Percentiles rank a stretch among this genome's conserved stretches.
Conservation (phyloP, 1,140 invertebrate genomes). For the Hetaerina americana region DNA sequence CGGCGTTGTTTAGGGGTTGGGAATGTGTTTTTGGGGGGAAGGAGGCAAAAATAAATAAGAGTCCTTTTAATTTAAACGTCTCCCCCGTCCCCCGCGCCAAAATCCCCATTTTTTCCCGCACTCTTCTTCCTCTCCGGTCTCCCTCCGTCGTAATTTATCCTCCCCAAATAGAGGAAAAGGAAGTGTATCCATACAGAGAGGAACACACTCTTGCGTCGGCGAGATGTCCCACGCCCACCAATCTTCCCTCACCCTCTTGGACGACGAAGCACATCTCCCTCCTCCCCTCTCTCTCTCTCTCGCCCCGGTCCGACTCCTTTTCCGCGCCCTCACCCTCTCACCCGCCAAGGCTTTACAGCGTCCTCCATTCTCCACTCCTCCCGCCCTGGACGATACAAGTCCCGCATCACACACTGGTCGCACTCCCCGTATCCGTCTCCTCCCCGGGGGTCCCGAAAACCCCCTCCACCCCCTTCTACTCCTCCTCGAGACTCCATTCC, state of each 20-base stretch:
- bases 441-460: neutral
- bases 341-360: too few relatives aligned
- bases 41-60: neutral
- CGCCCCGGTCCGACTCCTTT: too few relatives aligned
- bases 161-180: neutral
- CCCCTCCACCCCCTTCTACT: neutral
- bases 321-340: too few relatives aligned
- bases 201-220: neutral
- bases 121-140: neutral
- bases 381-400: too few relatives aligned
- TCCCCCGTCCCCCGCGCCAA: too few relatives aligned
- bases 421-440: neutral
- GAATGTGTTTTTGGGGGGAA: too few relatives aligned
- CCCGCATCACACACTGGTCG: too few relatives aligned
- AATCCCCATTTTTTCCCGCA: too few relatives aligned
- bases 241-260: neutral
- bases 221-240: neutral
- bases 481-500: neutral
- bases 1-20: too few relatives aligned
- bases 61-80: neutral
- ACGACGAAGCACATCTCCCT: neutral
- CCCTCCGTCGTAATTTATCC: neutral
- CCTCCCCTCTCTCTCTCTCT: too few relatives aligned
- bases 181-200: neutral
- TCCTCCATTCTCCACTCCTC: too few relatives aligned